Evolutionary conservation across 2,113 vertebrate genomes (phyloP), one percentile per base, ranked within the genome.

Genomic region (Phalacrocorax brasilianus): DNA sequence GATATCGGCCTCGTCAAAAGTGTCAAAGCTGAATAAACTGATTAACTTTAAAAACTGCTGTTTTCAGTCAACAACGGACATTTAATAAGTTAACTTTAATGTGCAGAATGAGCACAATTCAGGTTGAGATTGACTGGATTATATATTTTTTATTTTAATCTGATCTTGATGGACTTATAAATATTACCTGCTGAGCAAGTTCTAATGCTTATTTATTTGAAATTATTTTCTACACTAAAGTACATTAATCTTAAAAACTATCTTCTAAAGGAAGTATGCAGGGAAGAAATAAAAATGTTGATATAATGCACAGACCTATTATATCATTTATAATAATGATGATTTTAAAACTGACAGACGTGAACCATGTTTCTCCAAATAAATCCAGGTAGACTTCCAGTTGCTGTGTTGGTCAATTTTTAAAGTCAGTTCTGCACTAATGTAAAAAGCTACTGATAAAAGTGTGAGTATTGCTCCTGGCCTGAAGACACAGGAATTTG

Each of bases 181-280:
- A 98, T 98, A 98, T 96, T 97, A 98, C 96, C 97, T 98, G 97
- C 97, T 97, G 97, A 98, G 97, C 98, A 98, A 98, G 97, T 98
- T 97, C 97, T 98, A 95, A 97, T 98, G 98, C 98, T 98, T 98
- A 98, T 98, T 98, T 98, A 98, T 98, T 98, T 98, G 98, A 98
- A 97, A 97, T 97, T 97, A 95, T 97, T 97, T 96, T 97, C 97
- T 95, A 97, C 89, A 96, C 95, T 98, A 97, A 97, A 98, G 97
- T 97, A 97, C 94, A 96, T 97, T 97, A 95, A 97, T 98, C 97
- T 98, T 97, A 79, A 97, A 96, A 98, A 95, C 86, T 96, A 97
- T 96, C 89, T 97, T 98, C 97, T 98, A 93, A 96, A 97, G 97
- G 97, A 97, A 97, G 96, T 91, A 86, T 96, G 85, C 95, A 97